Percentiles rank a stretch among this genome's conserved stretches.
Conservation (phyloP, 2,113 vertebrate genomes). For the Saimiri boliviensis region DNA sequence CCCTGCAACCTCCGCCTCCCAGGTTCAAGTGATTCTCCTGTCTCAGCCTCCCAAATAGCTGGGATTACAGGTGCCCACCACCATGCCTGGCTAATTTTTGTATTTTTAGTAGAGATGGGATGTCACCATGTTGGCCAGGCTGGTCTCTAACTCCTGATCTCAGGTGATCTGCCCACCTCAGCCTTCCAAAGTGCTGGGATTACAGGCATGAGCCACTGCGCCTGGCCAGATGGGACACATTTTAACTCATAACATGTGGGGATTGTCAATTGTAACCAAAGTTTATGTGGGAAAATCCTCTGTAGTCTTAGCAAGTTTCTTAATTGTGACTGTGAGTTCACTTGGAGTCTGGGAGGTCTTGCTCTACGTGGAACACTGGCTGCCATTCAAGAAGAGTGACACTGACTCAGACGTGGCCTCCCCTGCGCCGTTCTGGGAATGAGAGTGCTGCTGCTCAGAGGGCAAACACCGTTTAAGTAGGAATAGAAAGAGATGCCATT, state of each 20-base stretch:
- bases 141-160: no score
- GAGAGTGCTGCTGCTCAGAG: accelerated
- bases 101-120: no score
- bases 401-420: background rate
- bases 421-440: background rate
- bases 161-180: no score
- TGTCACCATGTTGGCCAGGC: no score
- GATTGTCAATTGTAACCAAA: background rate
- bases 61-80: no score
- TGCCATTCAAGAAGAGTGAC: background rate
- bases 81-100: no score
- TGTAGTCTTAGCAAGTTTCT: background rate
- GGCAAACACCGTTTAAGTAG: background rate
- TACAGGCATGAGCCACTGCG: no score
- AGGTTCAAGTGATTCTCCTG: no score
- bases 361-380: background rate
- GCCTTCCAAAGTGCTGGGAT: no score
- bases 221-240: background rate
- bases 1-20: no score
- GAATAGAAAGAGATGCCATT: background rate
- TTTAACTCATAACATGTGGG: background rate
- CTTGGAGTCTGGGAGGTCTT: background rate
- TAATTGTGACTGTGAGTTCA: background rate
- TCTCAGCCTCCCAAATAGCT: no score
- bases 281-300: background rate